These are phyloP conservation scores for Onychomys arenicola DNA, from an alignment of 2,797 vertebrate genomes.

Conservation along the genomic window DNA sequence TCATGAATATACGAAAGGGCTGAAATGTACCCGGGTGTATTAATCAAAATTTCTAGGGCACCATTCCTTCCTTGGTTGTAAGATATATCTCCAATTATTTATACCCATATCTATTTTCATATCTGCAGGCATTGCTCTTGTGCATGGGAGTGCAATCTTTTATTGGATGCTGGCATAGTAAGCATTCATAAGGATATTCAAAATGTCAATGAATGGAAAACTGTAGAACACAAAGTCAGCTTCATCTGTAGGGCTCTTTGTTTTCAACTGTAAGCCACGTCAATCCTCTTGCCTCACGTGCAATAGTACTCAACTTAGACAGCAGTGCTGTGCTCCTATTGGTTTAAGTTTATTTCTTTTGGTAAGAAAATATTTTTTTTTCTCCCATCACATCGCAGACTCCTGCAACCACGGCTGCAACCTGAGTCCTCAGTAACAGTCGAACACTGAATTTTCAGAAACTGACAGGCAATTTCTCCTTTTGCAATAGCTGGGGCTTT, in stretches of 20 bases:
- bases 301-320: constrained; percentile 17
- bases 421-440: constrained; percentile 59
- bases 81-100: constrained; percentile 59
- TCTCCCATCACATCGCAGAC: constrained; percentile 40
- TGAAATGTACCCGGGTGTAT: constrained; percentile 67
- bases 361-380: constrained; percentile 37
- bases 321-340: neutral
- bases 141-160: neutral
- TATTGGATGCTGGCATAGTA: neutral
- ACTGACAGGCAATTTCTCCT: constrained; percentile 79
- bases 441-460: constrained; percentile 80
- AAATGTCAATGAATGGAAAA: constrained; percentile 43
- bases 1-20: constrained; percentile 72
- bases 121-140: neutral
- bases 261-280: constrained; percentile 57
- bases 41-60: constrained; percentile 76
- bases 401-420: constrained; percentile 69
- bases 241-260: constrained; percentile 41
- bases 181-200: constrained; percentile 26
- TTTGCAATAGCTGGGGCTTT: constrained; percentile 79
- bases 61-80: constrained; percentile 62
- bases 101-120: constrained; percentile 63
- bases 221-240: neutral
- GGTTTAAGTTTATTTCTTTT: constrained; percentile 72
- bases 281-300: constrained; percentile 33